phyloP scores from a whole-genome alignment of 2,888 invertebrate species.

The Aquatica leii region DNA sequence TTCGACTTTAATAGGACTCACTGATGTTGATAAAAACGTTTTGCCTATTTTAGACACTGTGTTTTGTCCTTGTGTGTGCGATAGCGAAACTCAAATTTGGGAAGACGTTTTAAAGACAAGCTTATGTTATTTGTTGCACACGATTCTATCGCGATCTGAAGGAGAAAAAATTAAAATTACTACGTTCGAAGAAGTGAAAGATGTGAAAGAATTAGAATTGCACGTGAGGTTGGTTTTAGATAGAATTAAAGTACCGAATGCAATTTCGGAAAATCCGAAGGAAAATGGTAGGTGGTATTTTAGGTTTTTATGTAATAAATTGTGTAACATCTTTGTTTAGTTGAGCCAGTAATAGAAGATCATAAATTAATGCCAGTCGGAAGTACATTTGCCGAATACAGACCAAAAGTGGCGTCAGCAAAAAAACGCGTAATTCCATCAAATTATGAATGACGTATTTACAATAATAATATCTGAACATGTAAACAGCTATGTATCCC shows the following conservation, averaged over 20 bases:
- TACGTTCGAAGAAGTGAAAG: conserved; percentile 58
- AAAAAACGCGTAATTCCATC: no score
- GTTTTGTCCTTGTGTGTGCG: conserved; percentile 50
- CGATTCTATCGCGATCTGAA: conserved; percentile 69
- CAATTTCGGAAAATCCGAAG: not conserved
- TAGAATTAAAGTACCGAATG: conserved; percentile 31
- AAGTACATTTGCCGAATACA: no score
- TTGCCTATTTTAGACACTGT: conserved; percentile 48
- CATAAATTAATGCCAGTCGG: no score
- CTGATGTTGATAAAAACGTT: conserved; percentile 49
- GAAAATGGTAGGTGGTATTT: no score
- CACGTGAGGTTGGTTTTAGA: conserved; percentile 57
- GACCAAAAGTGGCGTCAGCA: no score
- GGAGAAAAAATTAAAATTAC: conserved; percentile 69
- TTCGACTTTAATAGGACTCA: conserved; percentile 49
- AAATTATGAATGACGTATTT: no score
- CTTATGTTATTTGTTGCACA: conserved; percentile 71
- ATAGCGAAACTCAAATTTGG: conserved; percentile 65
- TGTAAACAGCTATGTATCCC: no score
- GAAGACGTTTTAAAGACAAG: conserved; percentile 78
- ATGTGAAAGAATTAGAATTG: conserved; percentile 56
- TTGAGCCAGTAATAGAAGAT: no score
- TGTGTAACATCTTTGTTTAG: no score
- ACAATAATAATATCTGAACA: no score
- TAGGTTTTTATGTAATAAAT: no score